Evolutionary conservation across 2,888 invertebrate genomes (phyloP).

Genomic region (Graphium colonna): DNA sequence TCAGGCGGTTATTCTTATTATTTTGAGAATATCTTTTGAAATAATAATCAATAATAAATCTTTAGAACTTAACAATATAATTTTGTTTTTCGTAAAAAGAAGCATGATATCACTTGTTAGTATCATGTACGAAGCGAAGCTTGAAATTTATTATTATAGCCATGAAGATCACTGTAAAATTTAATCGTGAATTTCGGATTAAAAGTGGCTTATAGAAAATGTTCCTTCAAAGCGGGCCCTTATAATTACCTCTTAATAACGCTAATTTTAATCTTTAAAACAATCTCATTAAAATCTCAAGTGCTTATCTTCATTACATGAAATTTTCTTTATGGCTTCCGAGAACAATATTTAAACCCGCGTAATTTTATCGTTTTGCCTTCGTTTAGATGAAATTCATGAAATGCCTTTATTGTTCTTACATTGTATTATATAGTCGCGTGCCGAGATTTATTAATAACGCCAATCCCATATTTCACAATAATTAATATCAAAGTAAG

Average conservation of each 20-base stretch:
- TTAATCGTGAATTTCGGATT: no score
- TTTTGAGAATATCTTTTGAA: no score
- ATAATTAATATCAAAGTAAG: no score
- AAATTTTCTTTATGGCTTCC: slow-evolving; percentile 71
- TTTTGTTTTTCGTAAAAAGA: no score
- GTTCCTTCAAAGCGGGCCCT: slow-evolving; percentile 1
- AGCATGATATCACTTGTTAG: no score
- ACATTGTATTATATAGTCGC: slow-evolving; percentile 1
- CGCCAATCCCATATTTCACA: background rate
- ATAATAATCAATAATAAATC: no score
- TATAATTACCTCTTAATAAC: slow-evolving; percentile 21
- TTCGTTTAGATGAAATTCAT: slow-evolving; percentile 56
- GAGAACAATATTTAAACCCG: slow-evolving; percentile 64
- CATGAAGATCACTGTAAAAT: background rate
- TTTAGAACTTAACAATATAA: no score
- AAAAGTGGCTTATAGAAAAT: background rate
- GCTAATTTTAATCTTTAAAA: slow-evolving; percentile 41
- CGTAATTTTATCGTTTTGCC: slow-evolving; percentile 57
- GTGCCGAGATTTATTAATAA: background rate
- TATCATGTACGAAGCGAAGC: no score
- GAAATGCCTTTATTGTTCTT: slow-evolving; percentile 36
- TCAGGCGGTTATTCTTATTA: no score
- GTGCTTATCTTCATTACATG: slow-evolving; percentile 60
- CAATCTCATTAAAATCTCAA: slow-evolving; percentile 52
- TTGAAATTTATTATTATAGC: no score